Conservation (phyloP, 2,797 vertebrate species). For the Hipposideros larvatus region DNA sequence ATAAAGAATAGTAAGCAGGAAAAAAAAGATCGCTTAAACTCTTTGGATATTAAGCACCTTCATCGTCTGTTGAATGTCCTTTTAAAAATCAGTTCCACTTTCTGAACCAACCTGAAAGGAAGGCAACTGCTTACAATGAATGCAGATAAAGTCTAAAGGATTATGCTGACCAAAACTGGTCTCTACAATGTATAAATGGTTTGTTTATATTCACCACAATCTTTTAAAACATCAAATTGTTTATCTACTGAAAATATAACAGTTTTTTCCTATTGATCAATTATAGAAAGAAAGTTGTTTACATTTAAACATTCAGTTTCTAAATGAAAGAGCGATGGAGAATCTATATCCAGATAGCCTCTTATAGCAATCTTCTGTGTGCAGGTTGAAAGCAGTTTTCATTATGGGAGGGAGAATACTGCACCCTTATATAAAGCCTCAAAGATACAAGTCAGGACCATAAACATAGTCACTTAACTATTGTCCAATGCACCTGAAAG, state of each 20-base stretch:
- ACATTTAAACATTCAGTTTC: slow-evolving; percentile 55
- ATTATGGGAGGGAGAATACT: background rate
- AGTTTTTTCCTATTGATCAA: background rate
- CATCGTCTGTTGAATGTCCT: background rate
- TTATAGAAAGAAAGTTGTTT: slow-evolving; percentile 27
- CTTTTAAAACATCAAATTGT: slow-evolving; percentile 28
- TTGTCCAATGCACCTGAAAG: background rate
- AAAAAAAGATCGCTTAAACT: slow-evolving; percentile 1
- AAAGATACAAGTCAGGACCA: background rate
- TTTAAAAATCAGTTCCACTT: background rate
- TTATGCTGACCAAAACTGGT: background rate
- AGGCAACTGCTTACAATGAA: background rate
- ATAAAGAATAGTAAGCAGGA: background rate
- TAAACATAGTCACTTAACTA: background rate
- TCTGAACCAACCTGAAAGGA: slow-evolving; percentile 47
- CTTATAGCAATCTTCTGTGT: background rate
- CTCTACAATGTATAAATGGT: background rate
- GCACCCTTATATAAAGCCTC: slow-evolving; percentile 66
- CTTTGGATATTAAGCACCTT: background rate
- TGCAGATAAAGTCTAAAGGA: slow-evolving; percentile 15
- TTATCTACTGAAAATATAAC: slow-evolving; percentile 40
- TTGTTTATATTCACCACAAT: background rate
- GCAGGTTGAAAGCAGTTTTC: background rate
- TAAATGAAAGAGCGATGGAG: background rate
- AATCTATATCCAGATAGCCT: background rate